These are phyloP conservation scores for Argynnis bischoffii DNA, from an alignment of 2,888 invertebrate species.

Conservation along the genomic window DNA sequence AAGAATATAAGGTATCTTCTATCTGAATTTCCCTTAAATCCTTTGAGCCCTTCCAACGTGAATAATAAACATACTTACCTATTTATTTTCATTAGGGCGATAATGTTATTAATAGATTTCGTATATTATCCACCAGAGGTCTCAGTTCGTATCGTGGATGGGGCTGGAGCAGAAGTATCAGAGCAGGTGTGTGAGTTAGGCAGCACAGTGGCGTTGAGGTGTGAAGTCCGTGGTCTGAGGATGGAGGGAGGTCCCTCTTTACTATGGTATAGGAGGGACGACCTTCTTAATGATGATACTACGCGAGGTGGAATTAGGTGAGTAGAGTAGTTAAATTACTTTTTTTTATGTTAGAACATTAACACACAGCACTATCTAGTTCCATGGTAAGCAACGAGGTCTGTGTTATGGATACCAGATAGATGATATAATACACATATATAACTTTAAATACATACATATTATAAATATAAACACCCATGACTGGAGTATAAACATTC, in stretches of 20 bases:
- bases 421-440: too few species aligned
- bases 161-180: constrained; percentile 69
- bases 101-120: background rate
- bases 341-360: too few species aligned
- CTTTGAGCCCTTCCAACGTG: too few species aligned
- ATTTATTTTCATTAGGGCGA: background rate
- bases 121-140: constrained; percentile 55
- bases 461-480: too few species aligned
- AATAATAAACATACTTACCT: too few species aligned
- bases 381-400: too few species aligned
- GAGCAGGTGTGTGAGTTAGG: constrained; percentile 76
- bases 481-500: too few species aligned
- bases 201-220: constrained; percentile 73
- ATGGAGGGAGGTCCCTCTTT: constrained; percentile 77
- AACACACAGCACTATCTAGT: too few species aligned
- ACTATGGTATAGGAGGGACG: constrained; percentile 69
- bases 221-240: constrained; percentile 69
- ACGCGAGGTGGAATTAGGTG: constrained; percentile 77
- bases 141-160: constrained; percentile 75
- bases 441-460: too few species aligned
- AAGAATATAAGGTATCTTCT: too few species aligned
- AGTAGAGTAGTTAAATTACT: background rate
- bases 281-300: constrained; percentile 72
- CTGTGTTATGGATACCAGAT: too few species aligned
- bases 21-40: too few species aligned